phyloP scores from a whole-genome alignment of 2,797 vertebrate species.

The Tolypeutes matacus region DNA sequence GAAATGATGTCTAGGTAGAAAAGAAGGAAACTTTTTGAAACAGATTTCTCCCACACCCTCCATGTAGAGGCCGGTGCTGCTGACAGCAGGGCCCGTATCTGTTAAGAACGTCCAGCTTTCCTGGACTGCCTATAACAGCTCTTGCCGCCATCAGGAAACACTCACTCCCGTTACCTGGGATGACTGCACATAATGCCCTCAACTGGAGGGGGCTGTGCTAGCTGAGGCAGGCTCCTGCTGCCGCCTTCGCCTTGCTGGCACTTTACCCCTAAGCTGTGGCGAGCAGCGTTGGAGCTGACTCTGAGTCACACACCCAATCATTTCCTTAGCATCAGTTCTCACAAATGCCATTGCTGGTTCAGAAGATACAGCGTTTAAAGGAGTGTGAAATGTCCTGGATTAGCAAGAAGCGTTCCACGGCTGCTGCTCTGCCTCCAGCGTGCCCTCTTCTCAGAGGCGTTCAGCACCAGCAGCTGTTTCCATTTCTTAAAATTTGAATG shows the following conservation, averaged over 20 bases:
- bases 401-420: not conserved
- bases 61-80: not conserved
- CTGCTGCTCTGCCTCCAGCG: accelerated
- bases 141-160: not conserved
- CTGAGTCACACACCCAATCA: accelerated
- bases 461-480: not conserved
- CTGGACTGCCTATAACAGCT: not conserved
- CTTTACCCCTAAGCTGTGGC: not conserved
- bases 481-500: not conserved
- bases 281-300: accelerated
- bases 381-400: not conserved
- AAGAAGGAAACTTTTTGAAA: not conserved
- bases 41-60: not conserved
- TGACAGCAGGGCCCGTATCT: accelerated
- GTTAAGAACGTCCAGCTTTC: not conserved
- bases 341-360: not conserved
- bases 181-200: not conserved
- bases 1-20: not conserved
- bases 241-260: accelerated
- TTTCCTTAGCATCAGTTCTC: not conserved
- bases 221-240: accelerated
- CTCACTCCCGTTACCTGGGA: not conserved
- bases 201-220: not conserved
- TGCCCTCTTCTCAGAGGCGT: accelerated
- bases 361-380: not conserved